Conservation (phyloP, 1,140 invertebrate genomes). For the Anastrepha ludens region DNA sequence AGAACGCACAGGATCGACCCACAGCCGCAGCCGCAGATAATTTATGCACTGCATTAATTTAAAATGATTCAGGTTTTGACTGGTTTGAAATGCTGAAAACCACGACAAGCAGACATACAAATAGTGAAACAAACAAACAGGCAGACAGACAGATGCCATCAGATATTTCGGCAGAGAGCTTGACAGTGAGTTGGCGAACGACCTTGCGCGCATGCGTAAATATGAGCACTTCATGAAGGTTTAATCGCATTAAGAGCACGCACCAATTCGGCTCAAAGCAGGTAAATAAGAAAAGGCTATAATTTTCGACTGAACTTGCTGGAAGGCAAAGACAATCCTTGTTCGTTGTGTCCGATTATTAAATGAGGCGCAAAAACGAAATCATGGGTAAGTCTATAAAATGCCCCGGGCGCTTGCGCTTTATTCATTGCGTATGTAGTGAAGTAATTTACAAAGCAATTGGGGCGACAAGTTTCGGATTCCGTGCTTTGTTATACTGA, state of each 20-base stretch:
- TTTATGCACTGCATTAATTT: conserved; percentile 24
- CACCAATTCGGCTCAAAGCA: background rate
- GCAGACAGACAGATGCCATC: background rate
- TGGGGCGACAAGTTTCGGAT: background rate
- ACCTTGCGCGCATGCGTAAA: conserved; percentile 26
- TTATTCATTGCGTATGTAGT: background rate
- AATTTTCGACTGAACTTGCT: background rate
- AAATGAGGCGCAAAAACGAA: conserved; percentile 26
- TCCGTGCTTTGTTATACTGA: background rate
- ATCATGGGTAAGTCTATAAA: background rate
- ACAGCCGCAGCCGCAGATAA: background rate
- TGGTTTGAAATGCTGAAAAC: background rate
- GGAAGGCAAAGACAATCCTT: background rate
- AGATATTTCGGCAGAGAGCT: conserved; percentile 13
- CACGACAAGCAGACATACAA: background rate
- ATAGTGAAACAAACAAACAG: background rate
- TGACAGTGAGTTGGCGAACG: conserved; percentile 27
- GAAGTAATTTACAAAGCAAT: background rate
- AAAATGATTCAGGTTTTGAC: conserved; percentile 5
- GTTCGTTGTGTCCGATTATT: background rate
- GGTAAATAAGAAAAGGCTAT: background rate
- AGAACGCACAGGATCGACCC: too few species aligned
- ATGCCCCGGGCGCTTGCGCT: background rate
- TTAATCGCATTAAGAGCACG: conserved; percentile 36
- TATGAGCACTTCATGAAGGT: background rate